Percentiles rank a stretch among this genome's conserved stretches.
phyloP scores from a whole-genome alignment of 2,888 invertebrate genomes.

The Coleophora flavipennella region DNA sequence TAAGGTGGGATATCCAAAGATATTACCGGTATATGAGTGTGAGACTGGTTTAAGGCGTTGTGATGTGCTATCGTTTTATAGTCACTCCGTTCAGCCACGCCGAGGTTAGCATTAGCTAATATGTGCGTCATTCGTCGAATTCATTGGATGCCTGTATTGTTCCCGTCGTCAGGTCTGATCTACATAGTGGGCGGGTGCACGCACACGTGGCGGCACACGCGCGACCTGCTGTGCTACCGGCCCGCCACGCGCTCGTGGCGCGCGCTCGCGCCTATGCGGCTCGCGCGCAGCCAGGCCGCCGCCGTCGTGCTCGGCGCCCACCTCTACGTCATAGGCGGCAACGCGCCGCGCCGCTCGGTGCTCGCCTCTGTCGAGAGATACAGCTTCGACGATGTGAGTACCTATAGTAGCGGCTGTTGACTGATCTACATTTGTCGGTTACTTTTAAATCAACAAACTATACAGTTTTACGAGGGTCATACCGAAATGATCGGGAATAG shows the following conservation, averaged over 20 bases:
- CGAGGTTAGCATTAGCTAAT: too few relatives aligned
- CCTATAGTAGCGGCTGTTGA: not conserved
- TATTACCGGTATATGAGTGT: too few relatives aligned
- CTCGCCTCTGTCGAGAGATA: conserved; percentile 88
- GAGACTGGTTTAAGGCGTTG: too few relatives aligned
- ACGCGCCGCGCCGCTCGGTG: conserved; percentile 84
- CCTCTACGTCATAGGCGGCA: conserved; percentile 92
- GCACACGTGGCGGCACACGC: conserved; percentile 82
- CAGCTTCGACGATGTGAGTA: conserved; percentile 80
- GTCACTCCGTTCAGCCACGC: too few relatives aligned
- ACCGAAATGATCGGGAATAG: too few relatives aligned
- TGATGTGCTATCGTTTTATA: too few relatives aligned
- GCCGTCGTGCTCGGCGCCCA: conserved; percentile 87
- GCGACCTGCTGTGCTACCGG: conserved; percentile 85
- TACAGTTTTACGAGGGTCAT: too few relatives aligned
- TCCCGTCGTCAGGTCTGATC: conserved; percentile 76
- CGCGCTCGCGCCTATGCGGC: conserved; percentile 82
- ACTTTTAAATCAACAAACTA: too few relatives aligned
- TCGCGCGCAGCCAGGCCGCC: conserved; percentile 90
- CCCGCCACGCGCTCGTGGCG: conserved; percentile 88
- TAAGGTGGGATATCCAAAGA: too few relatives aligned
- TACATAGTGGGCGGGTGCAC: conserved; percentile 95
- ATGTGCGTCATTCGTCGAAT: not conserved
- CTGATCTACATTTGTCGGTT: not conserved
- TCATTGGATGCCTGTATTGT: not conserved